Conservation (phyloP, 2,797 vertebrate genomes). For the Myotis vivesi region DNA sequence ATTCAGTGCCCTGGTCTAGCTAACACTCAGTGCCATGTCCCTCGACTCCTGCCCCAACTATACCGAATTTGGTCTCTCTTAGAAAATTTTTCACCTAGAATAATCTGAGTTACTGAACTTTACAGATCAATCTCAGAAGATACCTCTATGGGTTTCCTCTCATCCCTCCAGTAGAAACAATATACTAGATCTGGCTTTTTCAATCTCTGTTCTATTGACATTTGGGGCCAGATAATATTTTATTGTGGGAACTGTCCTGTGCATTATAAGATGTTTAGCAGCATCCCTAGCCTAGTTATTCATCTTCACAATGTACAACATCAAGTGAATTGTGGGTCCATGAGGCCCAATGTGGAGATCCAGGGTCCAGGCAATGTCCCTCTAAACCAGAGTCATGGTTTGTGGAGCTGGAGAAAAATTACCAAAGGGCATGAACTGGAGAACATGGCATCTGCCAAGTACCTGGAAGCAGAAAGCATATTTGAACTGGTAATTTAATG, state of each 20-base stretch:
- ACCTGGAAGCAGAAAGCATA: not conserved
- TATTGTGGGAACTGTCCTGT: not conserved
- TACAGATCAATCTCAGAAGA: not conserved
- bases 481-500: not conserved
- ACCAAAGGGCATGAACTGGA: not conserved
- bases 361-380: not conserved
- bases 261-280: not conserved
- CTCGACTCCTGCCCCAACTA: not conserved
- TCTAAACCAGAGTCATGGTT: not conserved
- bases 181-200: not conserved
- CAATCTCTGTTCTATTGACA: not conserved
- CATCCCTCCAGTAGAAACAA: not conserved
- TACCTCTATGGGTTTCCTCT: not conserved
- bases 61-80: not conserved
- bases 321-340: not conserved
- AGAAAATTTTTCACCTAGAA: not conserved
- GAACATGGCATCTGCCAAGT: not conserved
- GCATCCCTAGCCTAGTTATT: not conserved
- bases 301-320: not conserved
- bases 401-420: not conserved
- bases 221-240: not conserved
- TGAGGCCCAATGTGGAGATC: not conserved
- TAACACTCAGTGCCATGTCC: not conserved
- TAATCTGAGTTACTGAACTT: not conserved
- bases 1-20: not conserved